These are phyloP conservation scores for Agrochola lychnidis DNA, from an alignment of 2,888 invertebrate genomes.

Conservation along the genomic window DNA sequence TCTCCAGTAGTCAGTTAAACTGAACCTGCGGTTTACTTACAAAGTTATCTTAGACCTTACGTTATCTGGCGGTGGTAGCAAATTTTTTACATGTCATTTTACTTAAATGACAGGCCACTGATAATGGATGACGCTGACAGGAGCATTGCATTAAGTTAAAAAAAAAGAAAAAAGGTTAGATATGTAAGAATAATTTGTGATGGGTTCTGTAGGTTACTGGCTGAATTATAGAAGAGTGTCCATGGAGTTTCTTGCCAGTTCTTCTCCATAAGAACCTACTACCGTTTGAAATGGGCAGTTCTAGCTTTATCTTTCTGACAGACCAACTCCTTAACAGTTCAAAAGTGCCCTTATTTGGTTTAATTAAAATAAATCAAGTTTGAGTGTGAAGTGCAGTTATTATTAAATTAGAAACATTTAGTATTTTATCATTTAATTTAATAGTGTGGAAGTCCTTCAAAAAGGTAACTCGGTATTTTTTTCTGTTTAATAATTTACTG, in stretches of 20 bases:
- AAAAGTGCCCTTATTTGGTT: not conserved
- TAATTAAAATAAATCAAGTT: not conserved
- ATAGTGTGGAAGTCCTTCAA: not conserved
- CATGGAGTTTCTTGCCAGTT: not conserved
- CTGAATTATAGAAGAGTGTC: not conserved
- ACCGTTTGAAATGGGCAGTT: not conserved
- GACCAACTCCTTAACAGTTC: not conserved
- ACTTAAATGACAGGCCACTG: slow-evolving; percentile 69
- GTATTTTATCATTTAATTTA: not conserved
- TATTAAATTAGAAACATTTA: too few relatives aligned
- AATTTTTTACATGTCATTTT: slow-evolving; percentile 74
- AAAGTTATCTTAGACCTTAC: slow-evolving; percentile 57
- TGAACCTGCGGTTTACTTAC: slow-evolving; percentile 42
- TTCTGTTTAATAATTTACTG: not conserved
- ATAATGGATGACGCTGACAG: slow-evolving; percentile 86
- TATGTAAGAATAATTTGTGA: not conserved
- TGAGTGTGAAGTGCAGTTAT: not conserved
- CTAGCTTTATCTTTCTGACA: not conserved
- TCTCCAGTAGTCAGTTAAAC: slow-evolving; percentile 28
- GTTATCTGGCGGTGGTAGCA: slow-evolving; percentile 70
- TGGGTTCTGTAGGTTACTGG: slow-evolving; percentile 53
- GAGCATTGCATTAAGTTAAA: slow-evolving; percentile 85
- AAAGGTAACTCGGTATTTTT: not conserved
- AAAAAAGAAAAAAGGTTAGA: slow-evolving; percentile 38
- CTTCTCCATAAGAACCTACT: not conserved